Evolutionary conservation across 2,888 invertebrate genomes (phyloP), one percentile per base, ranked within the genome.

Genomic region (Zelleria hepariella): DNA sequence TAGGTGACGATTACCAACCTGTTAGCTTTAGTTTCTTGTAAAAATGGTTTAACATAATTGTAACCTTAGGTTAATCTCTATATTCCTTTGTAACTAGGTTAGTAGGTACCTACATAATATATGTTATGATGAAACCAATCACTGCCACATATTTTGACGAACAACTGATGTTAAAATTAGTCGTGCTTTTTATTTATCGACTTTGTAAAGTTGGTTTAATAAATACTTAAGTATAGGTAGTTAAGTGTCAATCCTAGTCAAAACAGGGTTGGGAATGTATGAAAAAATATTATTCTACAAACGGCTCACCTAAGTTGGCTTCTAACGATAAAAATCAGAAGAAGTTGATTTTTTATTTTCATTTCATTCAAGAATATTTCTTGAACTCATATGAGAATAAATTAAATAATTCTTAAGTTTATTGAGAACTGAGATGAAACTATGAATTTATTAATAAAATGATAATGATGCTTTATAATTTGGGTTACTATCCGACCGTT

Each of bases 231-330:
- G 32, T 42, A n/a, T 42, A 42, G 15, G 32, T 42, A 42, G 32
- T 10, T 51, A 79, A 73, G 80, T 79, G 77, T 78, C 87, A 85
- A 85, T 86, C 87, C 87, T 87, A 87, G 87, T 87, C 87, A 86
- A 72, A 70, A 78, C 82, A 84, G 86, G 87, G 86, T 86, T 87
- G 86, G 82, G 77, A 80, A 75, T 68, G 62, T 67, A 53, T 24
- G 58, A 61, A 66, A 67, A 62, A 63, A 7, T 6, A 18, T 32
- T 27, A 4, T 15, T 42, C 15, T 20, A 32, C 10, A 32, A 7
- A 42, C 18, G 23, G 51, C 51, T 51, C 23, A 20, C 10, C 8
- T 20, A 51, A 18, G 5, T 51, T 2, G 20, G 15, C 32, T 15
- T 21, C 20, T 51, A 21, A 51, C 51, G 23, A 42, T 42, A 42